Conservation (phyloP, 2,888 invertebrate species). For the Norana najaformis region DNA sequence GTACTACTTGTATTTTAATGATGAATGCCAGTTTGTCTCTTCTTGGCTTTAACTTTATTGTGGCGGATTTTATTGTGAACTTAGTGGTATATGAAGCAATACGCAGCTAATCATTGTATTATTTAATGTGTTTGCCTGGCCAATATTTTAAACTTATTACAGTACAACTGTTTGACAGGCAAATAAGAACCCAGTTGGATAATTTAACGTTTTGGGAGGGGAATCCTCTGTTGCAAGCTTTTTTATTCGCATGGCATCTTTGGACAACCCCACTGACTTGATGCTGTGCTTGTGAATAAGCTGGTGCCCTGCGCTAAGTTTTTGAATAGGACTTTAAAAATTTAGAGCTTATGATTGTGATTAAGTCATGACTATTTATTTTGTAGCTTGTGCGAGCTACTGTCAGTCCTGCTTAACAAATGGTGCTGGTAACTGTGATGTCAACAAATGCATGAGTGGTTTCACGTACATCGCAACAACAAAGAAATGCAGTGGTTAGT, state of each 20-base stretch:
- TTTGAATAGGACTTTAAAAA: too few species aligned
- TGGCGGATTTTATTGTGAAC: background rate
- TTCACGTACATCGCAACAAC: slow-evolving; percentile 27
- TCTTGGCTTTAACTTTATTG: background rate
- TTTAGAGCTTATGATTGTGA: background rate
- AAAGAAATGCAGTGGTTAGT: slow-evolving; percentile 25
- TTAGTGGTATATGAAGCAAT: background rate
- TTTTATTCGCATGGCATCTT: too few species aligned
- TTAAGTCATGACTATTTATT: slow-evolving; percentile 20
- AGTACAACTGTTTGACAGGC: too few species aligned
- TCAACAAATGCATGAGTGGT: slow-evolving; percentile 30
- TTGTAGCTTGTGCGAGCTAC: slow-evolving; percentile 29
- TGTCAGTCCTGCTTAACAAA: slow-evolving; percentile 32
- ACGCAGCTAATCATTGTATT: background rate
- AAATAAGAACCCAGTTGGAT: too few species aligned
- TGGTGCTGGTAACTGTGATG: slow-evolving; percentile 28
- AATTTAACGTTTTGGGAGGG: too few species aligned
- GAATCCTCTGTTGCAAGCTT: too few species aligned
- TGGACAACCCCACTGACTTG: too few species aligned
- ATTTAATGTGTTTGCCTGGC: background rate
- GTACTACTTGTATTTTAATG: background rate
- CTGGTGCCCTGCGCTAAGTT: too few species aligned
- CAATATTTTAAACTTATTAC: background rate
- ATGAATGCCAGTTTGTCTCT: background rate
- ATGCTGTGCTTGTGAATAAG: too few species aligned